A percentile compares a stretch with the other conserved stretches of the same genome.
Evolutionary conservation across 2,797 vertebrate species (phyloP).

Genomic region (Gadopsis marmoratus): DNA sequence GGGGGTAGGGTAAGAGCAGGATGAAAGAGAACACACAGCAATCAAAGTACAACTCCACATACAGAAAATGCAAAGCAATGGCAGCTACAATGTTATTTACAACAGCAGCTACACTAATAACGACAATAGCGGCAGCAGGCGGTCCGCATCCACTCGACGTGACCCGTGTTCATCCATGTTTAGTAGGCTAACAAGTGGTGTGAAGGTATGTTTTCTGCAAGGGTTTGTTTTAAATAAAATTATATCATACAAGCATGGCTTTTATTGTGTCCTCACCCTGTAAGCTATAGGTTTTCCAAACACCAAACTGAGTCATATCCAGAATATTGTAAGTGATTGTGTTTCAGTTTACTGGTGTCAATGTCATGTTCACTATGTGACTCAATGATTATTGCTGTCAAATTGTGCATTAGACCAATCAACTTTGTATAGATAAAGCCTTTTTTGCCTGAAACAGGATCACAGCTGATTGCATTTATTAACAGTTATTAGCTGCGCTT

Average conservation of each 20-base stretch:
- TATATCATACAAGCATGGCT: not conserved
- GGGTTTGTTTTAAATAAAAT: not conserved
- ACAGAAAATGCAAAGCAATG: too few relatives aligned
- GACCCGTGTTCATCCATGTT: not conserved
- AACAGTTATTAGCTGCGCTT: too few relatives aligned
- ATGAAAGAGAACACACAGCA: too few relatives aligned
- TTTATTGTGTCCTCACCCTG: not conserved
- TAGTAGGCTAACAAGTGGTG: too few relatives aligned
- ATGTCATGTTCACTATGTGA: not conserved
- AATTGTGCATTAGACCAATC: not conserved
- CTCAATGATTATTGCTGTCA: not conserved
- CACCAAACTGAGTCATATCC: constrained; percentile 18
- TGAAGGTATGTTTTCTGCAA: not conserved
- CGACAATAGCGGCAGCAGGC: too few relatives aligned
- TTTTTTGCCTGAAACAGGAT: too few relatives aligned
- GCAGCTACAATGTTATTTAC: too few relatives aligned
- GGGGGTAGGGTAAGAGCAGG: too few relatives aligned
- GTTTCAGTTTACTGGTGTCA: not conserved
- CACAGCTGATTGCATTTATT: too few relatives aligned
- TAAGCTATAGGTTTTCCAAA: not conserved
- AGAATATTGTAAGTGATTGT: not conserved
- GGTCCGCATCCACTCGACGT: too few relatives aligned
- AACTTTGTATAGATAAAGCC: not conserved
- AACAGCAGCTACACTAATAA: too few relatives aligned
- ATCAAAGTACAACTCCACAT: too few relatives aligned